phyloP scores from a whole-genome alignment of 2,113 vertebrate genomes.

The Odontophorus gujanensis region DNA sequence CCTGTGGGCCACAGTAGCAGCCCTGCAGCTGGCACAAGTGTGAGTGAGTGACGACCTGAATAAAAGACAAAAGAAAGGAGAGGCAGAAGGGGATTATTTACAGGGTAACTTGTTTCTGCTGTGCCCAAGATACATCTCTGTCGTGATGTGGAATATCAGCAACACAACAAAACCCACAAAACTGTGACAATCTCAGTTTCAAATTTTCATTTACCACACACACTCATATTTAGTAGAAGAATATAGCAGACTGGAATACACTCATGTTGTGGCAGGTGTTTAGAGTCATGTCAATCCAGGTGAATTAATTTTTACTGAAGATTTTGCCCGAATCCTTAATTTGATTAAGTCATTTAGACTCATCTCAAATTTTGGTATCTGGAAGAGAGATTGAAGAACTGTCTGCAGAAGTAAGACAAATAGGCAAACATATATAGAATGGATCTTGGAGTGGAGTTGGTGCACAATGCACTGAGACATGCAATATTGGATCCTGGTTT shows the following conservation, averaged over 20 bases:
- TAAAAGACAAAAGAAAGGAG: not conserved
- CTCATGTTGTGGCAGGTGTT: not conserved
- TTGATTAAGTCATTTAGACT: not conserved
- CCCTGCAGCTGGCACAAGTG: fast-evolving
- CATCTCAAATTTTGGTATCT: not conserved
- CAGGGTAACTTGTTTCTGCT: not conserved
- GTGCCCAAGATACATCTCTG: not conserved
- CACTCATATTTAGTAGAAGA: not conserved
- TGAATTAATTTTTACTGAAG: not conserved
- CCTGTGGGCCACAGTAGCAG: not conserved
- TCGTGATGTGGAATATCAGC: no score
- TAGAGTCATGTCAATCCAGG: not conserved
- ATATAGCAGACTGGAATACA: not conserved
- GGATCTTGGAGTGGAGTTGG: not conserved
- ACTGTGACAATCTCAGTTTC: no score
- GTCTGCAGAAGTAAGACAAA: not conserved
- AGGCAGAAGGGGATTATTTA: not conserved
- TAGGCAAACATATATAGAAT: not conserved
- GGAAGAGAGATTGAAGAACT: not conserved
- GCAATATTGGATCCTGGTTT: not conserved
- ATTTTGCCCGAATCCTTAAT: not conserved
- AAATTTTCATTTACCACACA: not conserved
- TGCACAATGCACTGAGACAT: not conserved
- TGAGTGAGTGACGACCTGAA: not conserved
- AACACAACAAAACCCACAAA: no score